These are phyloP conservation scores for Chlorops oryzae DNA, from an alignment of 1,140 invertebrate species.

Conservation along the genomic window DNA sequence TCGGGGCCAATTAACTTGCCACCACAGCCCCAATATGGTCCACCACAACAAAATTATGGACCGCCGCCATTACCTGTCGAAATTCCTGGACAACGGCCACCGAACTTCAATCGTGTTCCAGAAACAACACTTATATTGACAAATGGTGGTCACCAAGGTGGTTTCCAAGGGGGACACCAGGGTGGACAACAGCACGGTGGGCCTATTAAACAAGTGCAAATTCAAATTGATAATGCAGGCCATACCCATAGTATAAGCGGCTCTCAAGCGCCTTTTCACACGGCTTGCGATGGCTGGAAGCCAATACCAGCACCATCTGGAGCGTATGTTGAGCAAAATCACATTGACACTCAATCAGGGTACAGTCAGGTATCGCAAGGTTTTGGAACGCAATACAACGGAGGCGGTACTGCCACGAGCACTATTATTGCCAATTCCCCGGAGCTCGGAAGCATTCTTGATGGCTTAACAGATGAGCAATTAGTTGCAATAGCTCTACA, in stretches of 20 bases:
- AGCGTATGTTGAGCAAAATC: conserved; percentile 33
- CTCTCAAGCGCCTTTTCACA: conserved; percentile 39
- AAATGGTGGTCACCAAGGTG: background rate
- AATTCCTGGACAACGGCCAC: conserved; percentile 23
- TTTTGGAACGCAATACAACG: conserved; percentile 8
- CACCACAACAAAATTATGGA: conserved; percentile 38
- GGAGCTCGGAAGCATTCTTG: conserved; percentile 23
- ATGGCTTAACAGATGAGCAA: conserved; percentile 38
- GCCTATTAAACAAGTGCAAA: conserved; percentile 35
- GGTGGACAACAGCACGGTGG: conserved; percentile 7
- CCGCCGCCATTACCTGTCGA: conserved; percentile 31
- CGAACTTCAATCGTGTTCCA: conserved; percentile 19
- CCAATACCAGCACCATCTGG: conserved; percentile 62
- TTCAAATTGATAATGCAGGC: conserved; percentile 37
- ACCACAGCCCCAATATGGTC: conserved; percentile 36
- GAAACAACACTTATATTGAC: conserved; percentile 32
- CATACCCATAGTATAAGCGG: conserved; percentile 40
- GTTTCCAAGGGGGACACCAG: conserved; percentile 14
- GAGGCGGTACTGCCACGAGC: background rate
- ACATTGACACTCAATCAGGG: conserved; percentile 37
- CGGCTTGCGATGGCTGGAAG: conserved; percentile 72
- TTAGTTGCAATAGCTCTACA: conserved; percentile 39
- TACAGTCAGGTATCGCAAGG: conserved; percentile 36
- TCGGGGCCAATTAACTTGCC: conserved; percentile 35
- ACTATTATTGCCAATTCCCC: background rate